Percentiles rank a stretch among this genome's conserved stretches.
Conservation (phyloP, 2,888 invertebrate species). For the Sympetrum striolatum region DNA sequence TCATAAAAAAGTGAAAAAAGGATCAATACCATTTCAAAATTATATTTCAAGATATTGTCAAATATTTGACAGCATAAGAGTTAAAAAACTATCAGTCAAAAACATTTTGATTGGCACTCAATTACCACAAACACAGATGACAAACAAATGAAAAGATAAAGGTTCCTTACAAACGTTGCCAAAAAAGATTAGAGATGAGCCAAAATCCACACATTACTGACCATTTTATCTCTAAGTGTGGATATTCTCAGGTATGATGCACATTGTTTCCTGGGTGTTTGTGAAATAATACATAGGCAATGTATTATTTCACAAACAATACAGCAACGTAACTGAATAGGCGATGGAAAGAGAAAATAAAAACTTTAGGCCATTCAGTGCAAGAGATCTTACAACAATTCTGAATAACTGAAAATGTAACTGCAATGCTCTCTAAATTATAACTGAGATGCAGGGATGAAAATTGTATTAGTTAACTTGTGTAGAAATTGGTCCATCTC, state of each 20-base stretch:
- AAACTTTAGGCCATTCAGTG: not conserved
- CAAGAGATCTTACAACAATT: not conserved
- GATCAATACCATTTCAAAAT: slow-evolving; percentile 16
- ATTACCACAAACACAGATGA: not conserved
- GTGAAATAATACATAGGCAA: not conserved
- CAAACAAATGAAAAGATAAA: not conserved
- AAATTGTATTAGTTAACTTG: not conserved
- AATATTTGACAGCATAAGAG: slow-evolving; percentile 7
- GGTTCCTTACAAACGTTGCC: not conserved
- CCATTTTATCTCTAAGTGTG: too few species aligned
- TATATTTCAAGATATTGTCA: slow-evolving; percentile 15
- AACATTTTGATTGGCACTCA: slow-evolving; percentile 40
- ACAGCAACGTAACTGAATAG: not conserved
- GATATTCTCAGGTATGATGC: too few species aligned
- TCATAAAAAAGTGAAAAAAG: slow-evolving; percentile 35
- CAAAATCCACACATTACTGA: not conserved
- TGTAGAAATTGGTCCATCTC: slow-evolving; percentile 11
- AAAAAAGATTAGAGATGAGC: slow-evolving; percentile 1
- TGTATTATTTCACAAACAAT: not conserved
- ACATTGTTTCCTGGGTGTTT: too few species aligned
- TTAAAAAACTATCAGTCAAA: not conserved
- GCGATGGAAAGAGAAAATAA: not conserved
- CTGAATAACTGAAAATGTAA: too few species aligned
- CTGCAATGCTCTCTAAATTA: too few species aligned
- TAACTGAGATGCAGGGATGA: not conserved